A percentile compares a stretch with the other conserved stretches of the same genome.
These are phyloP conservation scores for Miniopterus natalensis DNA, from an alignment of 2,113 vertebrate genomes.

Conservation along the genomic window DNA sequence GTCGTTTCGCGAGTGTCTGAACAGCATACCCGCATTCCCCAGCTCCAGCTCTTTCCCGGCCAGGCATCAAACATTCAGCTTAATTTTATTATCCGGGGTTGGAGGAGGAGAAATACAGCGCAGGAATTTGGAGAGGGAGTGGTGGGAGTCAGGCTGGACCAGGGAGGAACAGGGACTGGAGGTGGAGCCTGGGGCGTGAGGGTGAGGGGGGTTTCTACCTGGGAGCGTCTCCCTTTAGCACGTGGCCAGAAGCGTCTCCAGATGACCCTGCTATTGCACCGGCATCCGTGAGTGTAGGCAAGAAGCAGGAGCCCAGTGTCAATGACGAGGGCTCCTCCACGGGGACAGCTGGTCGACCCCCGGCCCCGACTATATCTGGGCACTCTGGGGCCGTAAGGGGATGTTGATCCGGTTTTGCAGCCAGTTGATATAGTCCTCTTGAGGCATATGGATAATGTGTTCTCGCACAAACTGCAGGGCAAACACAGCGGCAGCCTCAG, in stretches of 20 bases:
- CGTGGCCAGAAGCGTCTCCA: background rate
- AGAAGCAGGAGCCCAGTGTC: background rate
- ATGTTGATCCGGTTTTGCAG: conserved; percentile 78
- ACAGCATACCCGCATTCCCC: background rate
- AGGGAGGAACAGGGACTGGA: background rate
- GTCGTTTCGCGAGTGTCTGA: background rate
- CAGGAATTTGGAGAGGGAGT: background rate
- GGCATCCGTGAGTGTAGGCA: background rate
- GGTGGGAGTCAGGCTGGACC: background rate
- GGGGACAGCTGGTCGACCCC: background rate
- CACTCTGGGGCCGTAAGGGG: conserved; percentile 31
- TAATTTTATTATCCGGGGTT: conserved; percentile 66
- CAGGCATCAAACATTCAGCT: background rate
- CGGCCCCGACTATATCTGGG: background rate
- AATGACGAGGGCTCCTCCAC: background rate
- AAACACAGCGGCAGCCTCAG: conserved; percentile 52
- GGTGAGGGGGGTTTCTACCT: too few species aligned
- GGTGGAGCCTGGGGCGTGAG: background rate
- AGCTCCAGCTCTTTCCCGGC: background rate
- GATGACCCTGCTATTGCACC: background rate
- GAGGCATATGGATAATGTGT: conserved; percentile 87
- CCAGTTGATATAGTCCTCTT: conserved; percentile 87
- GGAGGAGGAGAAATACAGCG: background rate
- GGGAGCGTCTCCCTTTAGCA: background rate
- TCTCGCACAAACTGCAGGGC: conserved; percentile 88